phyloP scores from a whole-genome alignment of 1,140 invertebrate genomes.

The Oedothorax gibbosus region DNA sequence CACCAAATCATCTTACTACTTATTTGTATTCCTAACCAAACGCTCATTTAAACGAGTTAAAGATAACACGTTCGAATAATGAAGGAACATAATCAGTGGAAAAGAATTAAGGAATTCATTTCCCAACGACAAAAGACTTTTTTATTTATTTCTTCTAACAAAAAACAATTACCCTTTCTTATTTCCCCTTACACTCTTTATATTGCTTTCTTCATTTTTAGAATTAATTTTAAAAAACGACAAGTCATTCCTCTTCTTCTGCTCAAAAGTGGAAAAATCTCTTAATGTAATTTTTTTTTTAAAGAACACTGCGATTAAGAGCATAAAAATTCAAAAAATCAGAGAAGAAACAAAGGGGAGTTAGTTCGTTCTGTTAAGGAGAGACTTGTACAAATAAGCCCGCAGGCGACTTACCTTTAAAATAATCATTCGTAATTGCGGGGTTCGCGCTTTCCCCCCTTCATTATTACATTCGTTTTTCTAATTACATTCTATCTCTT shows the following conservation, averaged over 20 bases:
- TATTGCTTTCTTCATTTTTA: slow-evolving; percentile 40
- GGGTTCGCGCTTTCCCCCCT: neutral
- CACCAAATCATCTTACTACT: no score
- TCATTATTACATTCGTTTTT: slow-evolving; percentile 51
- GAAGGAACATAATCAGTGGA: no score
- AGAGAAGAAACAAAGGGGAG: slow-evolving; percentile 13
- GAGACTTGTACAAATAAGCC: slow-evolving; percentile 15
- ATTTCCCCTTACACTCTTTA: neutral
- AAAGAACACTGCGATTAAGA: slow-evolving; percentile 19
- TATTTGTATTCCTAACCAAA: no score
- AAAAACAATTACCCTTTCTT: no score
- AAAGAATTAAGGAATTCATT: no score
- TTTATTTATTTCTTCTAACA: no score
- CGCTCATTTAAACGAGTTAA: no score
- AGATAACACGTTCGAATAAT: no score
- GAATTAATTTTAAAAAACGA: slow-evolving; percentile 30
- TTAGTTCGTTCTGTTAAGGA: neutral
- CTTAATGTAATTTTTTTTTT: slow-evolving; percentile 44
- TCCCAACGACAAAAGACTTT: no score
- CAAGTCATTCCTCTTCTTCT: slow-evolving; percentile 29
- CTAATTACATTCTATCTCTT: slow-evolving; percentile 34
- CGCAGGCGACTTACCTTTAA: slow-evolving; percentile 31
- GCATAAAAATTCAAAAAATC: slow-evolving; percentile 4
- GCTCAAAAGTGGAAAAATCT: slow-evolving; percentile 30
- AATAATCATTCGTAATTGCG: slow-evolving; percentile 53